Percentiles rank a stretch among this genome's conserved stretches.
Conservation (phyloP, 35 echinoderm and acorn worm species). For the Apostichopus californicus region DNA sequence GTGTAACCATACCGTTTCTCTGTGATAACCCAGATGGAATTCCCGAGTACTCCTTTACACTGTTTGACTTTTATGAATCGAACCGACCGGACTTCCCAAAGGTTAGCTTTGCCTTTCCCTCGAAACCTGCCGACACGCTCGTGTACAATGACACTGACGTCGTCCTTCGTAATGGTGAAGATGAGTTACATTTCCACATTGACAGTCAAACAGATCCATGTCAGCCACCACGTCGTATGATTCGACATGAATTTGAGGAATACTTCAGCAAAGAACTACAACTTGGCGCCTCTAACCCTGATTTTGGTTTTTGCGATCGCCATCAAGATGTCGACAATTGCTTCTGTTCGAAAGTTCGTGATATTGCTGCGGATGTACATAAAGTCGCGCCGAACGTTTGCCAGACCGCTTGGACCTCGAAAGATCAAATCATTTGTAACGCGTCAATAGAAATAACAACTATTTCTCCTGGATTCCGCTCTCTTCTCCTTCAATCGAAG, state of each 20-base stretch:
- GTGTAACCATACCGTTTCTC: background rate
- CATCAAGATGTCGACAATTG: background rate
- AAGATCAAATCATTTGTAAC: background rate
- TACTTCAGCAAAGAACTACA: background rate
- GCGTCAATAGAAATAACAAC: background rate
- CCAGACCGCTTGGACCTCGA: background rate
- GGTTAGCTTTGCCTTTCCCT: background rate
- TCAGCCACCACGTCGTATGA: background rate
- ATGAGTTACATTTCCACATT: background rate
- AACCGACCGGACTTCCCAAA: background rate
- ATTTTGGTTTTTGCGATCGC: conserved; percentile 6
- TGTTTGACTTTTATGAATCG: background rate
- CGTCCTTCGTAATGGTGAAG: background rate
- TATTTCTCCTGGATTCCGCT: background rate
- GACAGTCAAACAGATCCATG: background rate
- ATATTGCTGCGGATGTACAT: background rate
- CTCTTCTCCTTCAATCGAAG: background rate
- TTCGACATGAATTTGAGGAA: background rate
- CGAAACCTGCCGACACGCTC: background rate
- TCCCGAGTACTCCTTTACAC: background rate
- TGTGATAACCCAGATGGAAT: background rate
- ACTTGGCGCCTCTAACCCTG: background rate
- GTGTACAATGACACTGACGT: background rate
- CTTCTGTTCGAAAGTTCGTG: background rate
- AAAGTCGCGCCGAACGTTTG: background rate